Evolutionary conservation across 2,113 vertebrate genomes (phyloP), one percentile per base, ranked within the genome.

Genomic region (Thoracochromis brauschi): DNA sequence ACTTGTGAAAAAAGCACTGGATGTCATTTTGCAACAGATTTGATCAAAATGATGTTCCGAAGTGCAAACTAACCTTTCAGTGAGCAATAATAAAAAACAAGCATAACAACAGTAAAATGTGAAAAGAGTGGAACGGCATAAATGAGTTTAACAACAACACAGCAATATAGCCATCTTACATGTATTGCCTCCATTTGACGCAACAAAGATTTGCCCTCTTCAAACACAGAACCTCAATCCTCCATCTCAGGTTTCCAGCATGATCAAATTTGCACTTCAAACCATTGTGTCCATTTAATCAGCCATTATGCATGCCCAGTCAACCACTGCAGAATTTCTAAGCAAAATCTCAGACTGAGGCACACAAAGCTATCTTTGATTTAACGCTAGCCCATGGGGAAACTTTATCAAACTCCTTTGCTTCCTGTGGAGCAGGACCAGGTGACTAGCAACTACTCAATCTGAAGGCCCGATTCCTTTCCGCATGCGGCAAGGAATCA

Each of bases 231-330:
- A 95, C 92, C 96, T 94, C 94, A 93, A 85, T 92, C 86, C 86
- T 91, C 91, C 68, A 57, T 93, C 94, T 94, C 92, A 88, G 93
- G 95, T 95, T 94, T 92, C 92, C 93, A 89, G 85, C 94, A 81
- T 84, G 94, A 96, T 96, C 95, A 97, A 92, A 97, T 97, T 97
- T 97, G 96, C 96, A 98, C 96, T 97, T 97, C 96, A 97, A 95
- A 97, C 97, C 95, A 93, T 93, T 93, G 90, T 96, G 90, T 91
- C 87, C 92, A 92, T 93, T 95, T 98, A 97, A 97, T 97, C 95
- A 97, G 94, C 93, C 94, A 96, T 97, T 97, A 95, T 97, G 96
- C 91, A 90, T 19, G 80, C 93, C 96, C 95, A 92, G 82, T 97
- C 96, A 96, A 95, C 95, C 97, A 94, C 95, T 95, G 94, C 85